Evolutionary conservation across 2,113 vertebrate species (phyloP).

Genomic region (Ivindomyrus marchei): DNA sequence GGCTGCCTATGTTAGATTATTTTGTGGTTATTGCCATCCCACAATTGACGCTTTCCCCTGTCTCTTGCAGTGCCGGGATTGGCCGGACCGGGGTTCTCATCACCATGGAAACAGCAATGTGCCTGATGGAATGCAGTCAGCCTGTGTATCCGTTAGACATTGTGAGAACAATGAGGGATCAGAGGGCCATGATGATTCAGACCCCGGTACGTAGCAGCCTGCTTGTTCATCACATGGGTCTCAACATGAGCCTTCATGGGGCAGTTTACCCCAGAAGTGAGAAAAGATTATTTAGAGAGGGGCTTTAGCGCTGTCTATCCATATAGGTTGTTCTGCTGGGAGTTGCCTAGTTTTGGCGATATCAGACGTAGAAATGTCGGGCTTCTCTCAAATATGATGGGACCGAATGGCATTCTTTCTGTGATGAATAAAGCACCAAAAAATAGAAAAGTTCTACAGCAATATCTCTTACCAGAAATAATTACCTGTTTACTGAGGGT

Average conservation of each 20-base stretch:
- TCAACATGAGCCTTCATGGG: neutral
- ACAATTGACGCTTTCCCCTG: neutral
- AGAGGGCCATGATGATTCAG: slow-evolving; percentile 99
- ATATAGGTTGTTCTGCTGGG: no score
- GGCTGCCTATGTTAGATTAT: neutral
- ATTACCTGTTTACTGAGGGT: no score
- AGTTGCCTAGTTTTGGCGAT: no score
- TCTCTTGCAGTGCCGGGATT: slow-evolving; percentile 77
- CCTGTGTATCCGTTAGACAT: slow-evolving; percentile 93
- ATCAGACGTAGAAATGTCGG: no score
- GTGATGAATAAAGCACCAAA: no score
- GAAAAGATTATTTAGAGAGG: no score
- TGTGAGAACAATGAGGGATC: slow-evolving; percentile 96
- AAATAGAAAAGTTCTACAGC: no score
- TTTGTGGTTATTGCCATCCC: neutral
- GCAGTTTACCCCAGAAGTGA: no score
- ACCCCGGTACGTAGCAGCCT: slow-evolving; percentile 74
- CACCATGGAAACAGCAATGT: slow-evolving; percentile 98
- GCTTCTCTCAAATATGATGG: no score
- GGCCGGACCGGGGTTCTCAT: slow-evolving; percentile 95
- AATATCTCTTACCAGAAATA: no score
- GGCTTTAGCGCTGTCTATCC: no score
- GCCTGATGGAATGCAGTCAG: slow-evolving; percentile 95
- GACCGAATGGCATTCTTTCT: no score
- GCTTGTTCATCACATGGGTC: neutral